Evolutionary conservation across 2,113 vertebrate genomes (phyloP), one percentile per base, ranked within the genome.

Genomic region (Nannospalax galili): DNA sequence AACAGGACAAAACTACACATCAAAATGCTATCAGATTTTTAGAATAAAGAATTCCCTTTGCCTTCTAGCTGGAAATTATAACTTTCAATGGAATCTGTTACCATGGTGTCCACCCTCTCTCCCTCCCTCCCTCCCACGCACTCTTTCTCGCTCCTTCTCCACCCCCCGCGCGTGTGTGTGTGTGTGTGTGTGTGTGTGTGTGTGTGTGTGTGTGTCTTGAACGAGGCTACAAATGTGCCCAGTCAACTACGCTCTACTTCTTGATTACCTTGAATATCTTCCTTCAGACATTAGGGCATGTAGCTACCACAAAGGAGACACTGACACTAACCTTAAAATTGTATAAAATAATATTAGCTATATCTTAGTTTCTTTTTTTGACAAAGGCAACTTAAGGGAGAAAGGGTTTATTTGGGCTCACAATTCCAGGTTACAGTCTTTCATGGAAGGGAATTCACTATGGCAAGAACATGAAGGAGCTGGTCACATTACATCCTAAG

Each of bases 41-140:
- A 69, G 65, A 93, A 45, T 48, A 16, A 87, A 90, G 30, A 82
- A 70, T 93, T 70, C 19, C 26, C 45, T 95, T 20, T 96, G 30
- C 7, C 19, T 90, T 91, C 20, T 87, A 60, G 62, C 26, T 24
- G 0, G 86, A 28, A 42, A 62, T 20, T 74, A 0, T 80, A 48
- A 92, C 37, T 89, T 96, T 86, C 28, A n/a, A 1, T 95, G 17
- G 45, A 72, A n/a, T 92, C 24, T 72, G 0, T 48, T 16, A 92
- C 45, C 60, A 0, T 75, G 42, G 15, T 80, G 48, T n/a, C 48
- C 56, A 48, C 30, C 60, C 10, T 73, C 4, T 56, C 45, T 78
- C 45, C 35, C 32, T 52, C 32, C 22, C 24, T 58, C 0, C 24
- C 32, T 12, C 5, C 3, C 20, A 22, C 30, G 6, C 22, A 35